Conservation (phyloP, 64 coral and sea anemone species). For the Platygyra sinensis region DNA sequence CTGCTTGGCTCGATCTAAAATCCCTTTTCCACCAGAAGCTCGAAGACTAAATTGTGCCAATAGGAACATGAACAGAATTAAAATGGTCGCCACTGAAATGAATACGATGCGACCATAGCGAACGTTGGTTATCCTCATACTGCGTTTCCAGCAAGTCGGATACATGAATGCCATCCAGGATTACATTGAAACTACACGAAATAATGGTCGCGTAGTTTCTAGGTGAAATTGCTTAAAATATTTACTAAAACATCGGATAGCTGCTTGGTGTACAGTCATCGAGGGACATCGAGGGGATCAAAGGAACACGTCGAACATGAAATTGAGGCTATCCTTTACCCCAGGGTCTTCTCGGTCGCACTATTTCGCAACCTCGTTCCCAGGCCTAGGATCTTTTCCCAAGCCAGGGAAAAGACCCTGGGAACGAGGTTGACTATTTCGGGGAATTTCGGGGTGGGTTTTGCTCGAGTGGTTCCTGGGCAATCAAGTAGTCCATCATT, state of each 20-base stretch:
- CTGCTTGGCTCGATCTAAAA: conserved; percentile 35
- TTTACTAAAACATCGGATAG: not conserved
- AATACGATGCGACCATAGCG: conserved; percentile 63
- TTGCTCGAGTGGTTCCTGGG: no score
- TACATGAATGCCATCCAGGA: not conserved
- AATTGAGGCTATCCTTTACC: not conserved
- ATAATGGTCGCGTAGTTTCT: not conserved
- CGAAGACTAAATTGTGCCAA: conserved; percentile 67
- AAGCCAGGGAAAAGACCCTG: no score
- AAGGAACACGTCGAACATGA: not conserved
- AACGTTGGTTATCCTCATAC: conserved; percentile 63
- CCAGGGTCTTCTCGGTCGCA: not conserved
- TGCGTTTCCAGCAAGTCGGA: not conserved
- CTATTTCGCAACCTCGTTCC: no score
- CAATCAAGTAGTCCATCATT: no score
- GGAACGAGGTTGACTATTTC: no score
- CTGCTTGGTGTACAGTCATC: no score
- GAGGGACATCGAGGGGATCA: not conserved
- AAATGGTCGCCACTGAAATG: conserved; percentile 39
- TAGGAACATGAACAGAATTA: conserved; percentile 67
- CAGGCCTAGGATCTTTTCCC: no score
- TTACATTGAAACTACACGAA: not conserved
- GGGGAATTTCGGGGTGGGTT: no score
- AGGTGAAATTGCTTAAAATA: not conserved
- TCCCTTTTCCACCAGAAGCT: conserved; percentile 40